Base-by-base conservation (phyloP, 2,113 vertebrate species). In the Nymphicus hollandicus region DNA sequence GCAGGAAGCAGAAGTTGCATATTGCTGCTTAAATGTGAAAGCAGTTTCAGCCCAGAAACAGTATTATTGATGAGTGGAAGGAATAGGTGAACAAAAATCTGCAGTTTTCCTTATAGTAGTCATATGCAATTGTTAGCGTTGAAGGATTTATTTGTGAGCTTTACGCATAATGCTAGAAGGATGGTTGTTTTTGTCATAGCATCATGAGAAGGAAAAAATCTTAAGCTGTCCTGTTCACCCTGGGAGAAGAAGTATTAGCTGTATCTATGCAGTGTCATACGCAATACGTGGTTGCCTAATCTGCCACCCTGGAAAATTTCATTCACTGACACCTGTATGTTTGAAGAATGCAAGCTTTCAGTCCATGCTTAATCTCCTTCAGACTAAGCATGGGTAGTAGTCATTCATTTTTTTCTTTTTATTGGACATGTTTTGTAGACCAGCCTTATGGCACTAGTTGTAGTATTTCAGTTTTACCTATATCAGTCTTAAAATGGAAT, bases 11-110 rank as follows among this genome's bases (percentile, higher is more conserved):
- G 65, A 95, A 49, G 66, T 63, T 92, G 78, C 31, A 6, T 85
- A 37, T 83, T 85, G 64, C 52, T 72, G 17, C 89, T 94, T 85
- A 72, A 91, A 65, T 83, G n/a, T 92, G 87, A 88, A 91, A 94
- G 63, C 44, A 41, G 18, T 88, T 94, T 89, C 63, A 83, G 25
- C 49, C 50, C 72, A 86, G 89, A 74, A 91, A 28, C 39, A 39
- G 49, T 12, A 33, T 76, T 95, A 73, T 73, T 91, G 84, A 58
- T 77, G 68, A 73, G 12, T 44, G 33, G 25, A 80, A 85, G 46
- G 52, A 94, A 77, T 12, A 15, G 24, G 10, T 1, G 69, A 86
- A 79, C 10, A 73, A 85, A 85, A 96, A 77, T 74, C 55, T 72
- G 60, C 55, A 78, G 50, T 89, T 95, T 81, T 16, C 19, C 61